phyloP scores from a whole-genome alignment of 2,113 vertebrate genomes.

The Lagenorhynchus albirostris region DNA sequence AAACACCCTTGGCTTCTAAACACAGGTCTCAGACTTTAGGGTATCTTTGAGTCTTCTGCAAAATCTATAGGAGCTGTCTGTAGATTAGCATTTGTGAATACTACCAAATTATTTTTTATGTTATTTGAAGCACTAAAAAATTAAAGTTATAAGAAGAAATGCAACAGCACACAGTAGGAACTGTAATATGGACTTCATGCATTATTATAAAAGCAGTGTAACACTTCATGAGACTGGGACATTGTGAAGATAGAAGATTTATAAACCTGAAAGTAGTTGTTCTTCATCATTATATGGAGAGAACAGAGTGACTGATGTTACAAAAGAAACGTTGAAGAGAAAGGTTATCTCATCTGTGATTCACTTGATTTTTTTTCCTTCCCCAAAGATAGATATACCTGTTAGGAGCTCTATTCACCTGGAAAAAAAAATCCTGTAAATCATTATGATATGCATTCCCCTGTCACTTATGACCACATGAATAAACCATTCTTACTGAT shows the following conservation, averaged over 20 bases:
- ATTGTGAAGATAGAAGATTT: background rate
- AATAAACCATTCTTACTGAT: conserved; percentile 38
- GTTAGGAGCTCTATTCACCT: conserved; percentile 23
- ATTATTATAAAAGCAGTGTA: background rate
- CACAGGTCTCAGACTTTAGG: background rate
- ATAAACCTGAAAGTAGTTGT: background rate
- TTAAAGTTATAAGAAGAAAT: background rate
- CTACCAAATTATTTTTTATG: background rate
- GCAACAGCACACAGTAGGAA: background rate
- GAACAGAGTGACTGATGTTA: conserved; percentile 31
- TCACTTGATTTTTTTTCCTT: background rate
- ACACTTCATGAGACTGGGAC: background rate
- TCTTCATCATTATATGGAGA: conserved; percentile 50
- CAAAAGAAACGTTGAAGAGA: conserved; percentile 29
- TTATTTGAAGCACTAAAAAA: background rate
- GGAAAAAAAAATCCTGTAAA: conserved; percentile 11
- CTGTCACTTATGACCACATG: background rate
- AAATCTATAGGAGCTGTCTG: background rate
- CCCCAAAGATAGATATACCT: background rate
- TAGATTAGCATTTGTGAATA: background rate
- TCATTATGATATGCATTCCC: conserved; percentile 15
- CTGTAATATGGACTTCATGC: background rate
- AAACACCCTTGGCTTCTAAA: background rate
- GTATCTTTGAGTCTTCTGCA: background rate
- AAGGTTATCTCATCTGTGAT: conserved; percentile 22